A percentile compares a stretch with the other conserved stretches of the same genome.
Conservation (phyloP, 2,113 vertebrate genomes). For the Glaucomys volans region DNA sequence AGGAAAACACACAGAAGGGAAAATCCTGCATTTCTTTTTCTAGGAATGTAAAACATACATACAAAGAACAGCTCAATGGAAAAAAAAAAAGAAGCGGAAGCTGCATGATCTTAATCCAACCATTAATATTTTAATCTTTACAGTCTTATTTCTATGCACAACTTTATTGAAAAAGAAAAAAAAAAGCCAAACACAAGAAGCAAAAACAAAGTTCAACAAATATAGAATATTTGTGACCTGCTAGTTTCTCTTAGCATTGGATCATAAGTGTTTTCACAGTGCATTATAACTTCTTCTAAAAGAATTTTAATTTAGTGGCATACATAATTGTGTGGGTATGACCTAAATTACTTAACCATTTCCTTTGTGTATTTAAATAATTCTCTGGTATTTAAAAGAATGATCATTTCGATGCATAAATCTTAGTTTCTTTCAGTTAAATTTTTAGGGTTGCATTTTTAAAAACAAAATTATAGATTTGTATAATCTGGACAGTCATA, state of each 20-base stretch:
- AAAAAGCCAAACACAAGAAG: not conserved
- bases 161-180: slow-evolving; percentile 36
- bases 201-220: not conserved
- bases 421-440: slow-evolving; percentile 56
- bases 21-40: no score
- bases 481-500: not conserved
- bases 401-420: slow-evolving; percentile 21
- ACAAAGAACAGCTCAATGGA: no score
- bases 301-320: slow-evolving; percentile 51
- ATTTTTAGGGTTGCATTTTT: not conserved
- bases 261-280: slow-evolving; percentile 22
- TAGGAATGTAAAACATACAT: no score
- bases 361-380: slow-evolving; percentile 44
- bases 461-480: not conserved
- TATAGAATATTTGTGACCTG: not conserved
- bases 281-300: slow-evolving; percentile 27
- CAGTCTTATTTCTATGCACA: slow-evolving; percentile 52
- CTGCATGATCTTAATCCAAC: slow-evolving; percentile 11
- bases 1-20: no score
- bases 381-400: slow-evolving; percentile 58
- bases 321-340: slow-evolving; percentile 4
- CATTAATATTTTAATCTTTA: slow-evolving; percentile 57
- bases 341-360: slow-evolving; percentile 30
- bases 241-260: slow-evolving; percentile 47
- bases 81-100: not conserved